Percentiles rank a stretch among this genome's conserved stretches.
phyloP scores from a whole-genome alignment of 1,140 invertebrate genomes.

The Nasonia giraulti region DNA sequence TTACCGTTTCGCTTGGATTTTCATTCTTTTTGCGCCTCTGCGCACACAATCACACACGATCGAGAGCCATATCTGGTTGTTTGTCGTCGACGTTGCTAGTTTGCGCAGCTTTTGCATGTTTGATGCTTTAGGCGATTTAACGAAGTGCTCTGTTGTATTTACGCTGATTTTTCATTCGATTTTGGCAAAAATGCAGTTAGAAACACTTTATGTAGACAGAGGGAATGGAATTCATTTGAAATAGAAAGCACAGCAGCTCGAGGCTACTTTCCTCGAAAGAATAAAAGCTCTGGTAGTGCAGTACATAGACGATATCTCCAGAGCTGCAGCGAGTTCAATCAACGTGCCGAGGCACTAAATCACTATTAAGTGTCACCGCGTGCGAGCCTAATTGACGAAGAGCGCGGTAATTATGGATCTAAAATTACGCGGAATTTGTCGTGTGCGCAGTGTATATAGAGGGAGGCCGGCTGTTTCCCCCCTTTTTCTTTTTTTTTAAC shows the following conservation, averaged over 20 bases:
- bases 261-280: slow-evolving; percentile 26
- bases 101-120: background rate
- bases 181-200: too few relatives aligned
- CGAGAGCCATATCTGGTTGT: background rate
- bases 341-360: slow-evolving; percentile 58
- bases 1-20: background rate
- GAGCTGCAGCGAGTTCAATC: slow-evolving; percentile 46
- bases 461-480: background rate
- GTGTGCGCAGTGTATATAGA: background rate
- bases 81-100: background rate
- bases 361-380: slow-evolving; percentile 61
- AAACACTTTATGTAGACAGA: background rate
- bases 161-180: too few relatives aligned
- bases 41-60: background rate
- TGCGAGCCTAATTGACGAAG: slow-evolving; percentile 61
- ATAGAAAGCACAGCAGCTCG: slow-evolving; percentile 17
- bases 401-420: slow-evolving; percentile 56
- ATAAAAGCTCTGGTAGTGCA: slow-evolving; percentile 25
- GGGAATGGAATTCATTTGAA: slow-evolving; percentile 19
- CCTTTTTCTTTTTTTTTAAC: background rate
- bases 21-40: background rate
- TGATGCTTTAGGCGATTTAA: background rate
- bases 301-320: background rate
- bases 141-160: too few relatives aligned
- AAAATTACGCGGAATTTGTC: slow-evolving; percentile 61